Evolutionary conservation across 2,888 invertebrate species (phyloP).

Genomic region (Quadroppia sp.): DNA sequence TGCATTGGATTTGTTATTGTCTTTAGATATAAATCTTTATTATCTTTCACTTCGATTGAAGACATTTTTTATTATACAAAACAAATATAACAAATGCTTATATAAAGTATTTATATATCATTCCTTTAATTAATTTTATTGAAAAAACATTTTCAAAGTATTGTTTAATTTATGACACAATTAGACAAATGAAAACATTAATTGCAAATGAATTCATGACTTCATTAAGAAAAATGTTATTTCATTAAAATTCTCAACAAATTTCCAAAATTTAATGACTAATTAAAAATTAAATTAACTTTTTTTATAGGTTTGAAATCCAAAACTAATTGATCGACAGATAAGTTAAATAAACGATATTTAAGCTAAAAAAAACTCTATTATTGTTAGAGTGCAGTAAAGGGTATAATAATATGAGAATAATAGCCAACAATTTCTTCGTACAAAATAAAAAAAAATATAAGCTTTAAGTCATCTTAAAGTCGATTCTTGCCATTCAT

Average conservation of each 20-base stretch:
- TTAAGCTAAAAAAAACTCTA: not conserved
- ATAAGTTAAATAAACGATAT: not conserved
- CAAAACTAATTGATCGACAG: not conserved
- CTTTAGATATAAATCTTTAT: too few species aligned
- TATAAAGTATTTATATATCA: too few species aligned
- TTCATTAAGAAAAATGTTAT: not conserved
- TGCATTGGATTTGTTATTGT: too few species aligned
- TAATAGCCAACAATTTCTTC: slow-evolving; percentile 5
- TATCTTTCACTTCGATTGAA: too few species aligned
- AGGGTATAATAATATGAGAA: not conserved
- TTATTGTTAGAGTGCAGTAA: not conserved
- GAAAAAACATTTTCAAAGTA: not conserved
- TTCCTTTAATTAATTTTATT: not conserved
- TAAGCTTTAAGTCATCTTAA: not conserved
- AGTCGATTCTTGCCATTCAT: not conserved
- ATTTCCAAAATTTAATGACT: not conserved
- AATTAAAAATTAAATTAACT: not conserved
- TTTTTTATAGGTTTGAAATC: not conserved
- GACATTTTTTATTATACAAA: too few species aligned
- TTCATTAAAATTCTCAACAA: not conserved
- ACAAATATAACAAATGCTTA: too few species aligned
- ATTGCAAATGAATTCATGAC: not conserved
- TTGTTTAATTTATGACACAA: not conserved
- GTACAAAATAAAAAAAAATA: not conserved
- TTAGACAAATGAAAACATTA: not conserved